phyloP scores from a whole-genome alignment of 92 coral and sea anemone genomes.

The Umimayanthus kanabou region DNA sequence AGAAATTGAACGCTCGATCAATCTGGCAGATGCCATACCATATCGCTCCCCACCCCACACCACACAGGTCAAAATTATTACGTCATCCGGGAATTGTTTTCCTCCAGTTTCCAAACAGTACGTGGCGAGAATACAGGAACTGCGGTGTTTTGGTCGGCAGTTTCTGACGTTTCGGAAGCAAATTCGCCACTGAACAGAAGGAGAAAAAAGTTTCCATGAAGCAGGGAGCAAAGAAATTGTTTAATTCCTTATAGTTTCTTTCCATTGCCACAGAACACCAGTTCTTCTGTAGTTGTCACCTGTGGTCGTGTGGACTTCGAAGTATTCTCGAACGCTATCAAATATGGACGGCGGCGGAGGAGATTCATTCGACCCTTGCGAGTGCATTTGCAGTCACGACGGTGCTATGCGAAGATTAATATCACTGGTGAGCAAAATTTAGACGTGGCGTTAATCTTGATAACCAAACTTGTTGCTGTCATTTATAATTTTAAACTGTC shows the following conservation, averaged over 20 bases:
- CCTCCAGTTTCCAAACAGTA: conserved; percentile 53
- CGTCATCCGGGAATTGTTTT: conserved; percentile 66
- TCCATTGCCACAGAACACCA: neutral
- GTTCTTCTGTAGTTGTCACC: neutral
- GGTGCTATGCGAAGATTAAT: conserved; percentile 98
- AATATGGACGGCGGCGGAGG: conserved; percentile 90
- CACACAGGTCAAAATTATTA: conserved; percentile 27
- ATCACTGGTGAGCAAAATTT: conserved; percentile 78
- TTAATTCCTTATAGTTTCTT: neutral
- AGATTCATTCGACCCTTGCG: conserved; percentile 93
- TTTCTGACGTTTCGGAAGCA: neutral
- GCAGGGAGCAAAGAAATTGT: neutral
- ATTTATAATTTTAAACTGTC: conserved; percentile 7
- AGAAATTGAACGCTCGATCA: neutral
- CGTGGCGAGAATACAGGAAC: conserved; percentile 60
- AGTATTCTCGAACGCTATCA: conserved; percentile 32
- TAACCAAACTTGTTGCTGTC: neutral
- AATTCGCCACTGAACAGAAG: neutral
- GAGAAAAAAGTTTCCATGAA: neutral
- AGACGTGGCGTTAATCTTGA: neutral
- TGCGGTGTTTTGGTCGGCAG: conserved; percentile 27
- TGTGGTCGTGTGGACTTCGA: neutral
- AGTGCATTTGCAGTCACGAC: conserved; percentile 95
- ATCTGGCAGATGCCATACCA: too few species aligned
- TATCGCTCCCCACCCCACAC: conserved; percentile 28